phyloP scores from a whole-genome alignment of 2,797 vertebrate species.

The Falco peregrinus region DNA sequence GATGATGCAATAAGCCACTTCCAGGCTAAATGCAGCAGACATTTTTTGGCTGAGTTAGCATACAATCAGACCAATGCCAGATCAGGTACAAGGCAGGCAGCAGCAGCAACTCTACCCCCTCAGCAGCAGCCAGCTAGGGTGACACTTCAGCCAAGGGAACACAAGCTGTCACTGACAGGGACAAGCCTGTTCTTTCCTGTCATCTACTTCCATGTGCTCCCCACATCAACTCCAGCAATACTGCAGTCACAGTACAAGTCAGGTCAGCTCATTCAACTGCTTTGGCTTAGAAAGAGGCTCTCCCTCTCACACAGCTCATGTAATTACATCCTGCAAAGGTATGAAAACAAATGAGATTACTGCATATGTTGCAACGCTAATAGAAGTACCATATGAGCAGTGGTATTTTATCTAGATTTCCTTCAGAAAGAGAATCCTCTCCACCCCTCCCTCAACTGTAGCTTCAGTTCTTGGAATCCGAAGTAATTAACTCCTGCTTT shows the following conservation, averaged over 20 bases:
- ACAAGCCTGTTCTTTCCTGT: neutral
- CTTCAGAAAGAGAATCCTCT: neutral
- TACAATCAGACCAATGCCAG: neutral
- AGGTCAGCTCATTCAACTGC: neutral
- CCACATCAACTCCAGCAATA: neutral
- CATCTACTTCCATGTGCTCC: neutral
- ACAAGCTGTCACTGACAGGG: neutral
- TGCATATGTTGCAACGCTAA: neutral
- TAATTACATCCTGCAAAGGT: neutral
- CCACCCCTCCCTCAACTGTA: neutral
- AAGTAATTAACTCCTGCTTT: neutral
- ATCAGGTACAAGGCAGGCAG: neutral
- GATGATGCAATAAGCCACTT: neutral
- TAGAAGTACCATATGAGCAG: too few species aligned
- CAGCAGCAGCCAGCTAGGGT: neutral
- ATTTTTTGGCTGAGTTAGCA: neutral
- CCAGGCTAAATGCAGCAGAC: neutral
- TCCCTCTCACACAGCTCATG: neutral
- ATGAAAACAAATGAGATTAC: neutral
- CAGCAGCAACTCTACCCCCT: neutral
- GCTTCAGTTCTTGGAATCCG: neutral
- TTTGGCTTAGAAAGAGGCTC: neutral
- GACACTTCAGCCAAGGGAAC: slow-evolving; percentile 3
- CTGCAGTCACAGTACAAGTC: neutral
- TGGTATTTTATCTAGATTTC: neutral